Percentiles rank a stretch among this genome's conserved stretches.
Conservation (phyloP, 2,797 vertebrate species). For the Onychomys leucogaster region DNA sequence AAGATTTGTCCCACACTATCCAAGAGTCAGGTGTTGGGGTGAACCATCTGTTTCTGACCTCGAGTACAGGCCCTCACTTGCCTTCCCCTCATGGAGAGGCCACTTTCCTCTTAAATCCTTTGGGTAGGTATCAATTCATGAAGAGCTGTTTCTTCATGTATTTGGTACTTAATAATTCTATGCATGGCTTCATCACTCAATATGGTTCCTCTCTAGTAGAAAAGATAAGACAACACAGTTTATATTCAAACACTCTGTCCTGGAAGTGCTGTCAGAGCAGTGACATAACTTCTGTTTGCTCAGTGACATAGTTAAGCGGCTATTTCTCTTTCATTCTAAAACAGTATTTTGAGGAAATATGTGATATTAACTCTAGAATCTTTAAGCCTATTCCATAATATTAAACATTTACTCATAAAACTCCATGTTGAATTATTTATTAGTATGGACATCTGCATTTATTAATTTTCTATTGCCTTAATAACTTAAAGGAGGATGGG, state of each 20-base stretch:
- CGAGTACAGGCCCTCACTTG: background rate
- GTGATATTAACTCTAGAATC: background rate
- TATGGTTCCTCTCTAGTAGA: background rate
- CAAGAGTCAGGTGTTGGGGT: background rate
- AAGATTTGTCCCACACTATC: background rate
- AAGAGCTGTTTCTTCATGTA: background rate
- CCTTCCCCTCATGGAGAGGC: background rate
- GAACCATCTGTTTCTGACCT: background rate
- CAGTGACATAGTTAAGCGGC: background rate
- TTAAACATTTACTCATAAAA: background rate
- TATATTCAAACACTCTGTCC: background rate
- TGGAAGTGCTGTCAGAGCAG: background rate
- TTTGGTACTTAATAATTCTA: background rate
- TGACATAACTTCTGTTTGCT: background rate
- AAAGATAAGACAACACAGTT: background rate
- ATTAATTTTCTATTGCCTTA: background rate
- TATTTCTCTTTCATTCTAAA: constrained; percentile 1
- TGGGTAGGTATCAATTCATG: background rate
- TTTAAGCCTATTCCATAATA: background rate
- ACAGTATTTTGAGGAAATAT: background rate
- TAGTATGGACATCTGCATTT: background rate
- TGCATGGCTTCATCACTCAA: background rate
- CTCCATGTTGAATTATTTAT: background rate
- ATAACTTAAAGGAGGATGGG: background rate
- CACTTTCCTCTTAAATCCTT: background rate